Evolutionary conservation across 2,888 invertebrate species (phyloP).

Genomic region (Microplitis deprimator): DNA sequence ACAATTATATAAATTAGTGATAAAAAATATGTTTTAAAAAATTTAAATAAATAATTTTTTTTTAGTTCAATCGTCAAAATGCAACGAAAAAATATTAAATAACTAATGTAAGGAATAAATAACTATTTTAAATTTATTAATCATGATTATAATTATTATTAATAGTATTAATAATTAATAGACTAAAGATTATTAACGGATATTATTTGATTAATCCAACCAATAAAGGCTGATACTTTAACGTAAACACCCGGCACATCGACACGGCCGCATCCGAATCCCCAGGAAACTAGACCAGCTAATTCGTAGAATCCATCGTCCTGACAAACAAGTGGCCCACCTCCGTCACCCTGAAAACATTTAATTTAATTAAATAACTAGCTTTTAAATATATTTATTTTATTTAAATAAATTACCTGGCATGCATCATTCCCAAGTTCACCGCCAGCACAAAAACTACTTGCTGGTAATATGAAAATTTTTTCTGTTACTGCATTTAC

Average conservation of each 20-base stretch:
- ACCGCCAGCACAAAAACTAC: conserved; percentile 95
- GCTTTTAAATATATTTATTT: conserved; percentile 20
- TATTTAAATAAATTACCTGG: conserved; percentile 76
- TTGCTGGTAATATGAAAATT: conserved; percentile 92
- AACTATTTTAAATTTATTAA: conserved; percentile 5
- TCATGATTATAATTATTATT: neutral
- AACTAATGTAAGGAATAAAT: conserved; percentile 23
- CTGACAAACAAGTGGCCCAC: conserved; percentile 93
- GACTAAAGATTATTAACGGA: conserved; percentile 90
- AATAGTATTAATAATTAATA: conserved; percentile 3
- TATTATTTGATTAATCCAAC: conserved; percentile 98
- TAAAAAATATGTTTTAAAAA: neutral
- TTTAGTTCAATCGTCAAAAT: conserved; percentile 46
- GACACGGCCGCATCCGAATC: conserved; percentile 92
- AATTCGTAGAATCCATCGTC: conserved; percentile 94
- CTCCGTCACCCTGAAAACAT: conserved; percentile 86
- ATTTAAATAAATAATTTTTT: conserved; percentile 8
- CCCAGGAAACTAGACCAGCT: conserved; percentile 95
- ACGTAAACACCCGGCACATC: conserved; percentile 98
- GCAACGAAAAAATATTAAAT: conserved; percentile 5
- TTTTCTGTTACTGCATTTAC: conserved; percentile 96
- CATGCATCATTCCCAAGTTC: conserved; percentile 94
- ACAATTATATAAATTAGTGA: conserved; percentile 43
- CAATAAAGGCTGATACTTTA: conserved; percentile 94
- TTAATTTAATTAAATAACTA: neutral